phyloP scores from a whole-genome alignment of 2,797 vertebrate species.

The Thripadectes ignobilis region DNA sequence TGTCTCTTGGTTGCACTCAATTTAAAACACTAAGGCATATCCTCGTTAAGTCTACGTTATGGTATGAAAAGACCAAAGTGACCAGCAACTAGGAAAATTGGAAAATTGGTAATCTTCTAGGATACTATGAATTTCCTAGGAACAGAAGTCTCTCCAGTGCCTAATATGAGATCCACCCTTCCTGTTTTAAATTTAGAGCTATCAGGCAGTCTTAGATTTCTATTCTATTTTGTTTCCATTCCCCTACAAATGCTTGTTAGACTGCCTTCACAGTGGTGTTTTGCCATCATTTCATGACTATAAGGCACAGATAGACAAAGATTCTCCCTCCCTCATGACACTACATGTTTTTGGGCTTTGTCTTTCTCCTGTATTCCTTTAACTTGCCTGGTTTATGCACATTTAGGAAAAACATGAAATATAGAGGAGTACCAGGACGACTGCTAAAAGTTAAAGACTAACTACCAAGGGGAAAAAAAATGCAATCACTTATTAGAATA shows the following conservation, averaged over 20 bases:
- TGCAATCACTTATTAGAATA: neutral
- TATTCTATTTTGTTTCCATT: neutral
- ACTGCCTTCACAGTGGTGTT: neutral
- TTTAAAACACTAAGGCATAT: neutral
- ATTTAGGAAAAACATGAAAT: neutral
- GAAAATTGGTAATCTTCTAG: neutral
- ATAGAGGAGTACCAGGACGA: neutral
- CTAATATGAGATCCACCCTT: neutral
- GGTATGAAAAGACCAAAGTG: neutral
- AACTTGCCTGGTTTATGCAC: neutral
- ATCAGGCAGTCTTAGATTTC: neutral
- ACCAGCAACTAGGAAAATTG: neutral
- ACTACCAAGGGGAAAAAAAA: neutral
- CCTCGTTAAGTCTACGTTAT: neutral
- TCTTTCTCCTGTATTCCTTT: neutral
- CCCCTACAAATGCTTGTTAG: neutral
- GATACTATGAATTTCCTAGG: neutral
- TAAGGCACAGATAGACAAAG: neutral
- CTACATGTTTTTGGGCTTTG: neutral
- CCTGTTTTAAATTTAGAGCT: neutral
- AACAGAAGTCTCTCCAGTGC: neutral
- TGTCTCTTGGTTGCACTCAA: neutral
- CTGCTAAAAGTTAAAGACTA: neutral
- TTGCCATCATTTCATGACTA: neutral
- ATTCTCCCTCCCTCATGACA: neutral